Percentiles rank a stretch among this genome's conserved stretches.
These are phyloP conservation scores for Dryobota labecula DNA, from an alignment of 2,888 invertebrate genomes.

Conservation along the genomic window DNA sequence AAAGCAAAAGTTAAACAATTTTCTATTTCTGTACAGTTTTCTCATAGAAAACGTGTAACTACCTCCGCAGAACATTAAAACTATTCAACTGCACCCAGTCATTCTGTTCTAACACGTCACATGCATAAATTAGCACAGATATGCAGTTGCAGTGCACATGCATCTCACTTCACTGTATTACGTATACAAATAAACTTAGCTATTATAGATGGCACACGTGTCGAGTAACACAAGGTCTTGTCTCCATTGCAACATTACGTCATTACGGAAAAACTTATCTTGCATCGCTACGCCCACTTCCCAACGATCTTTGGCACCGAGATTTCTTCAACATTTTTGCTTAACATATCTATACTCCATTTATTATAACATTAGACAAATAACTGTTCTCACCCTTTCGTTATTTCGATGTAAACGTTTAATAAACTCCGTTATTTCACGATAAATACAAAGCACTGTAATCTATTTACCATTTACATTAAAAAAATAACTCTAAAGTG, in stretches of 20 bases:
- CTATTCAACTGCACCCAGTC: constrained; percentile 26
- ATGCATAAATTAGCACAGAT: constrained; percentile 44
- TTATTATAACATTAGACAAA: no score
- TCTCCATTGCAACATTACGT: constrained; percentile 69
- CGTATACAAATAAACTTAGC: constrained; percentile 64
- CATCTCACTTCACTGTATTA: constrained; percentile 59
- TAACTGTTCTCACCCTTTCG: no score
- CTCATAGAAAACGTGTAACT: constrained; percentile 19
- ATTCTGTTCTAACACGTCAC: constrained; percentile 43
- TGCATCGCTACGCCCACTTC: constrained; percentile 55
- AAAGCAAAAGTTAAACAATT: not conserved
- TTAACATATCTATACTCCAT: not conserved
- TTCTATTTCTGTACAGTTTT: constrained; percentile 4
- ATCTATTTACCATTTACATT: no score
- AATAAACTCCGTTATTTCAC: no score
- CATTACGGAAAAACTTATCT: constrained; percentile 67
- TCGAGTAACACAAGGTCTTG: constrained; percentile 66
- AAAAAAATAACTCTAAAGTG: no score
- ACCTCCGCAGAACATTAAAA: constrained; percentile 11
- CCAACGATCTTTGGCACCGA: constrained; percentile 33
- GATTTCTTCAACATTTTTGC: not conserved
- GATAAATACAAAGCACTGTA: no score
- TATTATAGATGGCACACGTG: constrained; percentile 70
- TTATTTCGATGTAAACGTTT: no score
- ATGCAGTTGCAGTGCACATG: constrained; percentile 41